A percentile compares a stretch with the other conserved stretches of the same genome.
Conservation (phyloP, 1,140 invertebrate genomes). For the Drosophila mayri region DNA sequence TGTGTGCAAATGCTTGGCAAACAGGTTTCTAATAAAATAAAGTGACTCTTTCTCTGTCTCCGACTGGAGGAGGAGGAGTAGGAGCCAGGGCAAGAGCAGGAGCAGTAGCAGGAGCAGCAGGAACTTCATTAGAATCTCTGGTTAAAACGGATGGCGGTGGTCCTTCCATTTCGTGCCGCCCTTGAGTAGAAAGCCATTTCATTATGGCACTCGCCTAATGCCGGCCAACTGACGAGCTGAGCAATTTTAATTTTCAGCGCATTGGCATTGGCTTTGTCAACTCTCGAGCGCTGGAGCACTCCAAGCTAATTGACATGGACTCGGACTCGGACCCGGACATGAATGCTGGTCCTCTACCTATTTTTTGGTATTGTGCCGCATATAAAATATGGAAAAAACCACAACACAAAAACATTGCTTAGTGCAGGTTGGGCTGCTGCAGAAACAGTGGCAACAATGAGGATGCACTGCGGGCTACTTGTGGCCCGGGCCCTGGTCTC, state of each 20-base stretch:
- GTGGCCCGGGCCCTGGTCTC: conserved; percentile 2
- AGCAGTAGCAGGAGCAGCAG: neutral
- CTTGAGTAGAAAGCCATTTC: conserved; percentile 65
- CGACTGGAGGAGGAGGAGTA: neutral
- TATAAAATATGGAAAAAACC: conserved; percentile 68
- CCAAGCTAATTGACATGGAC: conserved; percentile 60
- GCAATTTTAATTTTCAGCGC: conserved; percentile 77
- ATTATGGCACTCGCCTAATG: conserved; percentile 63
- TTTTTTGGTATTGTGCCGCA: conserved; percentile 44
- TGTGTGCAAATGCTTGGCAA: conserved; percentile 63
- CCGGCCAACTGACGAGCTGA: conserved; percentile 55
- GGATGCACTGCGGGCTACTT: conserved; percentile 28
- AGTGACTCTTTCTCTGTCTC: conserved; percentile 52
- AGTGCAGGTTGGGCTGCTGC: conserved; percentile 55
- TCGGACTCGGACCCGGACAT: conserved; percentile 2
- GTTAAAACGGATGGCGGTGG: conserved; percentile 5
- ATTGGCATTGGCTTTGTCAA: conserved; percentile 69
- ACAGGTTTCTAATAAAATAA: conserved; percentile 81
- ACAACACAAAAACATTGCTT: conserved; percentile 73
- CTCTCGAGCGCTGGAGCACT: conserved; percentile 21
- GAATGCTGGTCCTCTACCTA: conserved; percentile 1
- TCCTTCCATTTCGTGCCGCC: conserved; percentile 55
- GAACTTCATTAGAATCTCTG: conserved; percentile 70
- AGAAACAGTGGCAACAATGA: conserved; percentile 30
- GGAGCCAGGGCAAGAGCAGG: neutral